Conservation (phyloP, 2,888 invertebrate genomes). For the Oxytorus armatus region DNA sequence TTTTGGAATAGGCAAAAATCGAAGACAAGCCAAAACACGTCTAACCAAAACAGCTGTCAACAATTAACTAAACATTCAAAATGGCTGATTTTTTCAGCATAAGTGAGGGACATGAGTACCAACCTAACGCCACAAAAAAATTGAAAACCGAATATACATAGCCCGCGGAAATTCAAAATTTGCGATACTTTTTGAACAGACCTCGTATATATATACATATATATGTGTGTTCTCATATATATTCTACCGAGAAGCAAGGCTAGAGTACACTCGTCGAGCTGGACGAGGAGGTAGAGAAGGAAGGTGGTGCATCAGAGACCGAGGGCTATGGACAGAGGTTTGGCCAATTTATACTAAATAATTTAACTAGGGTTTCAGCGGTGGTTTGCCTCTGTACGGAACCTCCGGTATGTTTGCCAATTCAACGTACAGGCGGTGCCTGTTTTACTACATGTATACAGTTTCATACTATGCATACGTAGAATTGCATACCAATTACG, state of each 20-base stretch:
- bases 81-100: too few species aligned
- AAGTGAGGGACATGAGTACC: too few species aligned
- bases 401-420: conserved; percentile 51
- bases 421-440: conserved; percentile 31
- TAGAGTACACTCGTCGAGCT: not conserved
- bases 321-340: conserved; percentile 57
- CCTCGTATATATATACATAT: too few species aligned
- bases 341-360: conserved; percentile 64
- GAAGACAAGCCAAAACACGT: too few species aligned
- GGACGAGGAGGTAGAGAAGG: not conserved
- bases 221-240: too few species aligned
- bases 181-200: too few species aligned
- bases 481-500: conserved; percentile 14
- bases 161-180: too few species aligned
- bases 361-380: conserved; percentile 48
- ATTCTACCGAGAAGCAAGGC: not conserved
- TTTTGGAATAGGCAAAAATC: too few species aligned
- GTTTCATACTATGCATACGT: conserved; percentile 5
- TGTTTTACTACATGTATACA: conserved; percentile 15
- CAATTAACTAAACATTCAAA: too few species aligned
- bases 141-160: too few species aligned
- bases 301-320: conserved; percentile 27
- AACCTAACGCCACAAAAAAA: too few species aligned
- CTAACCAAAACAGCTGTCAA: too few species aligned
- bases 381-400: conserved; percentile 46